These are phyloP conservation scores for Asarcornis scutulata DNA, from an alignment of 2,113 vertebrate species.

Conservation along the genomic window DNA sequence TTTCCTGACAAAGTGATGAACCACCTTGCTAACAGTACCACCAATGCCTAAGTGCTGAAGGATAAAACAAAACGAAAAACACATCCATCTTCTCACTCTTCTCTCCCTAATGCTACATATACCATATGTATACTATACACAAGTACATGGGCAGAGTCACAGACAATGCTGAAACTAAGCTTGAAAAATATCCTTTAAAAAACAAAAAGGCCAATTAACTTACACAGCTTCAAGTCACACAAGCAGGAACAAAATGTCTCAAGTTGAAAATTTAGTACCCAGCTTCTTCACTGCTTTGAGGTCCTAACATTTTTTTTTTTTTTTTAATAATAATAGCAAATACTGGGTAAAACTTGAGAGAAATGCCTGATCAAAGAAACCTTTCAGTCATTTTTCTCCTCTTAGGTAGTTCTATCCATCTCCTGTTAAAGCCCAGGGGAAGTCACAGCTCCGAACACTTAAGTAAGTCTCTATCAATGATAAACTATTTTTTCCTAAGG, in stretches of 20 bases:
- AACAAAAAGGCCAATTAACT: not conserved
- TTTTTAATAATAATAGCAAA: not conserved
- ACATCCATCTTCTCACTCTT: not conserved
- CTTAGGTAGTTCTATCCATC: not conserved
- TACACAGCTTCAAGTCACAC: not conserved
- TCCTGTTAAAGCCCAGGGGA: not conserved
- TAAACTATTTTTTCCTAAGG: not conserved
- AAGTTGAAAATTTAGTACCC: not conserved
- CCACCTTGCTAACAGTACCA: not conserved
- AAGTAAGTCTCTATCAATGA: constrained; percentile 8
- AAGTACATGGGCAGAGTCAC: not conserved
- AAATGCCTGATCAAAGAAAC: not conserved
- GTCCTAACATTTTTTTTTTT: not conserved
- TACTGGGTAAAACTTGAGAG: not conserved
- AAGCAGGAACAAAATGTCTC: not conserved
- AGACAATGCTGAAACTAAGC: not conserved
- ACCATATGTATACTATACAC: not conserved
- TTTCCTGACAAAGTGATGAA: not conserved
- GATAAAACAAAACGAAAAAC: not conserved
- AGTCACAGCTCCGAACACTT: not conserved
- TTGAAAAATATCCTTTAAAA: not conserved
- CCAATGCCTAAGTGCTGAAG: not conserved
- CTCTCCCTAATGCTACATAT: not conserved
- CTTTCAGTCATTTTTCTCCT: not conserved
- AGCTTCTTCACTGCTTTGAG: not conserved